These are phyloP conservation scores for Neoniphon sammara DNA, from an alignment of 2,797 vertebrate species.

Conservation along the genomic window DNA sequence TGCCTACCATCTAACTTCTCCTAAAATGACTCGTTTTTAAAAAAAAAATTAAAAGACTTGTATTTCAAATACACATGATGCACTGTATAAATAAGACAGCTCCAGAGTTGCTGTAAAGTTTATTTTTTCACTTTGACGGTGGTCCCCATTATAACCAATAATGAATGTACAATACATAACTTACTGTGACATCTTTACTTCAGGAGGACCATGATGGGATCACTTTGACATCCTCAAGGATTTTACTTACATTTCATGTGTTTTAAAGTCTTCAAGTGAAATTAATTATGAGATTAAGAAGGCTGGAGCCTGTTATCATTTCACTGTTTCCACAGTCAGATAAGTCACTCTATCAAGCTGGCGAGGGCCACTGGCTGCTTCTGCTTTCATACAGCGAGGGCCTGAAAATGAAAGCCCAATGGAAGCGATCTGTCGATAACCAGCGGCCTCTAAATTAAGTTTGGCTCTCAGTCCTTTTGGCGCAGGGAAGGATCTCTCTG, in stretches of 20 bases:
- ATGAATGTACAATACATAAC: background rate
- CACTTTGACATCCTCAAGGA: slow-evolving; percentile 16
- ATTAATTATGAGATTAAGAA: slow-evolving; percentile 34
- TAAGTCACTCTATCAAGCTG: background rate
- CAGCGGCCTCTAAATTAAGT: slow-evolving; percentile 59
- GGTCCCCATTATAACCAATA: background rate
- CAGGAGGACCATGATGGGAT: slow-evolving; percentile 8
- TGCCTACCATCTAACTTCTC: too few species aligned
- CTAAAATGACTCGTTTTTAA: too few species aligned
- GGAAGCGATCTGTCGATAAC: slow-evolving; percentile 57
- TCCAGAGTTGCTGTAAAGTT: too few species aligned
- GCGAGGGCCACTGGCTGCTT: slow-evolving; percentile 22
- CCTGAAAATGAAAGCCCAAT: slow-evolving; percentile 35
- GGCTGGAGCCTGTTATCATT: slow-evolving; percentile 6
- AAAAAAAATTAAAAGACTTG: too few species aligned
- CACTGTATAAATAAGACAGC: too few species aligned
- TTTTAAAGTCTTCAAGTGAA: slow-evolving; percentile 39
- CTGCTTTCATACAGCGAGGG: slow-evolving; percentile 29
- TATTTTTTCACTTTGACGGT: too few species aligned
- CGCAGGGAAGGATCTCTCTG: slow-evolving; percentile 43
- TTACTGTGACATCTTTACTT: background rate
- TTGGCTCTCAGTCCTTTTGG: slow-evolving; percentile 56
- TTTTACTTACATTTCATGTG: slow-evolving; percentile 27
- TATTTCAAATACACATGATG: too few species aligned
- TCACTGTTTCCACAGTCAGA: background rate